Evolutionary conservation across 2,797 vertebrate genomes (phyloP).

Genomic region (Smutsia gigantea): DNA sequence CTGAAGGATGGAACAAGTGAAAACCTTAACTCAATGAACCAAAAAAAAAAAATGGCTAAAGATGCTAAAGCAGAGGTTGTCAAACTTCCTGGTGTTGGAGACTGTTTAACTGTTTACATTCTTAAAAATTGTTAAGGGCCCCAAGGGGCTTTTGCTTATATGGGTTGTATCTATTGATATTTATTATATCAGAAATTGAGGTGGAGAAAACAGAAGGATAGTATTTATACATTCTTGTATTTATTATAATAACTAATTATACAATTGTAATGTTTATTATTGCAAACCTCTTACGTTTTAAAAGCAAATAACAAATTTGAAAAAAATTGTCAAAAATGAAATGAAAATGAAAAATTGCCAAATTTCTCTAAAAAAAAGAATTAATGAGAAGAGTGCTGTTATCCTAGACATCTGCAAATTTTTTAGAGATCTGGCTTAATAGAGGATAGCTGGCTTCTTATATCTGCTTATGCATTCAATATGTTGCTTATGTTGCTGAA

Average conservation of each 20-base stretch:
- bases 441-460: not conserved
- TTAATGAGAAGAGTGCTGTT: not conserved
- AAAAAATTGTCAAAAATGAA: not conserved
- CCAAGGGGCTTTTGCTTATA: not conserved
- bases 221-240: not conserved
- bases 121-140: not conserved
- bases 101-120: not conserved
- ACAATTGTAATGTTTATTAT: not conserved
- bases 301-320: conserved; percentile 1
- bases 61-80: not conserved
- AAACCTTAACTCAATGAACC: not conserved
- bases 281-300: not conserved
- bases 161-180: not conserved
- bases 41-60: not conserved
- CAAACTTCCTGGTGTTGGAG: not conserved
- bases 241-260: not conserved
- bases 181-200: conserved; percentile 26
- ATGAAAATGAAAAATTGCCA: not conserved
- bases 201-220: not conserved
- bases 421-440: not conserved
- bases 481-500: too few relatives aligned
- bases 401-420: not conserved
- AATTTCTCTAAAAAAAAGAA: not conserved
- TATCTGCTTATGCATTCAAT: not conserved
- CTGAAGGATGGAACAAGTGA: not conserved